A percentile compares a stretch with the other conserved stretches of the same genome.
phyloP scores from a whole-genome alignment of 2,113 vertebrate species.

The Oreotrochilus melanogaster region DNA sequence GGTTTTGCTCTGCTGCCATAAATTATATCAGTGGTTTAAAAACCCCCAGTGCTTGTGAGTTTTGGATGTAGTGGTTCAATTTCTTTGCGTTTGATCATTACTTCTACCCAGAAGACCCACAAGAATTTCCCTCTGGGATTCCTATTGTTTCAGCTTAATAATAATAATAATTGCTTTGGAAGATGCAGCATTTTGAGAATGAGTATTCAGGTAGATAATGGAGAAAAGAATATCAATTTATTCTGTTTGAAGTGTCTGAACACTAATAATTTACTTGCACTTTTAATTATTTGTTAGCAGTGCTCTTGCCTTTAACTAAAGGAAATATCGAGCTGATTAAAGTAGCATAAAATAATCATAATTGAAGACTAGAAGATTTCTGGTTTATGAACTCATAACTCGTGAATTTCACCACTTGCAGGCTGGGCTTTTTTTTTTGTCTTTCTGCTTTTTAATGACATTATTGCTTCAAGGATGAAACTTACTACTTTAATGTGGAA shows the following conservation, averaged over 20 bases:
- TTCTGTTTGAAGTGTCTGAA: neutral
- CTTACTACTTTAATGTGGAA: neutral
- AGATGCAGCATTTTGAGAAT: neutral
- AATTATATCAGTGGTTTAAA: neutral
- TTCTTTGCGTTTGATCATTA: slow-evolving; percentile 10
- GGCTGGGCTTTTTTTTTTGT: neutral
- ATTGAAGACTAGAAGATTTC: neutral
- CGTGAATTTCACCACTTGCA: neutral
- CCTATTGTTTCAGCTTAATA: slow-evolving; percentile 30
- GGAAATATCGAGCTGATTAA: neutral
- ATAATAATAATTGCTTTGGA: slow-evolving; percentile 21
- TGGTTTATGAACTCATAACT: neutral
- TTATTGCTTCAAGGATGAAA: neutral
- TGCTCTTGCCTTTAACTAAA: neutral
- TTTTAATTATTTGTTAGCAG: neutral
- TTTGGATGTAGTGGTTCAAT: neutral
- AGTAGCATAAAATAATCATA: neutral
- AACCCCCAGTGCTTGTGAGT: neutral
- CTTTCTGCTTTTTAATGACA: neutral
- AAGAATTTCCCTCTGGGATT: slow-evolving; percentile 8
- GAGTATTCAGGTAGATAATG: neutral
- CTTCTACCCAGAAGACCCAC: slow-evolving; percentile 2
- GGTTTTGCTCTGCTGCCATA: slow-evolving; percentile 3
- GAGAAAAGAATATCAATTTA: neutral
- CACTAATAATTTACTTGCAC: neutral